Evolutionary conservation across 2,797 vertebrate genomes (phyloP).

Genomic region (Sebastiscus tertius): DNA sequence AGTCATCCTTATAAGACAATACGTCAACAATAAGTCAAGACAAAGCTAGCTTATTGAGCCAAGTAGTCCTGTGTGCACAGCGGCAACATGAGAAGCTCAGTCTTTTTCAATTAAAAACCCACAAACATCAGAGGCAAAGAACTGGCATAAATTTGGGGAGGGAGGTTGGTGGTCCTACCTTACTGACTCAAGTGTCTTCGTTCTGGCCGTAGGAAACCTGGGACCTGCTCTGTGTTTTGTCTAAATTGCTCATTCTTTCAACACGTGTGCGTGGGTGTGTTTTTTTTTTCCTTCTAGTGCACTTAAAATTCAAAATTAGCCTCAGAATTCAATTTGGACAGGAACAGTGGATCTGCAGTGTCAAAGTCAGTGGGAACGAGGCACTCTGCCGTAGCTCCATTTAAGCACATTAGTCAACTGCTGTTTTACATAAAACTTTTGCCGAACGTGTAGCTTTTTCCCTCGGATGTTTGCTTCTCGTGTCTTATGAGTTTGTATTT

Average conservation of each 20-base stretch:
- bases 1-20: too few species aligned
- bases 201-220: background rate
- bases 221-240: background rate
- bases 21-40: too few species aligned
- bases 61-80: too few species aligned
- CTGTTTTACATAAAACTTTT: background rate
- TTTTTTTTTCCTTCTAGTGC: background rate
- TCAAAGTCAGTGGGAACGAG: background rate
- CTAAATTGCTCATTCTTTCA: background rate
- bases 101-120: too few species aligned
- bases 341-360: background rate
- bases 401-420: background rate
- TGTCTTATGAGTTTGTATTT: constrained; percentile 11
- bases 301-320: background rate
- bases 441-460: background rate
- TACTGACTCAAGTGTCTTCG: background rate
- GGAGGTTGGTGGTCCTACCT: too few species aligned
- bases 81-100: too few species aligned
- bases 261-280: background rate
- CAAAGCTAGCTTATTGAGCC: too few species aligned
- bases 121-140: too few species aligned
- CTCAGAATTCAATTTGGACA: background rate
- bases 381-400: background rate
- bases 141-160: too few species aligned
- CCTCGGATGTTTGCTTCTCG: background rate